These are phyloP conservation scores for Nannospalax galili DNA, from an alignment of 2,113 vertebrate species.

Conservation along the genomic window DNA sequence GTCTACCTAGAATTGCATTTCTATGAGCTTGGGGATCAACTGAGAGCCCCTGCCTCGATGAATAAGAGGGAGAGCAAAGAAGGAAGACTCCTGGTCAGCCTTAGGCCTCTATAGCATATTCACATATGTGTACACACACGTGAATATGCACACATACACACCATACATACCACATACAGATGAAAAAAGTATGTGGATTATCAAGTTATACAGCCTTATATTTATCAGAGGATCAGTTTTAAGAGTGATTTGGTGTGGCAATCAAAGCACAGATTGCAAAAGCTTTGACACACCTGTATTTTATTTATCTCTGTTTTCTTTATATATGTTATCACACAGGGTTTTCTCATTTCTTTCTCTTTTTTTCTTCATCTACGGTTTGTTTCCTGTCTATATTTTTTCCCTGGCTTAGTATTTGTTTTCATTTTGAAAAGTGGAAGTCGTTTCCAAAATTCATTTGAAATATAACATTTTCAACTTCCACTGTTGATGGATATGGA, in stretches of 20 bases:
- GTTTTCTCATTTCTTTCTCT: neutral
- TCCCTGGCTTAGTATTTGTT: conserved; percentile 58
- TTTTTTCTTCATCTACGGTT: conserved; percentile 7
- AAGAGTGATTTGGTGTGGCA: neutral
- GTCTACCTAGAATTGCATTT: neutral
- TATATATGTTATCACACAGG: neutral
- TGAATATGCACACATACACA: neutral
- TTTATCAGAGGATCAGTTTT: conserved; percentile 10
- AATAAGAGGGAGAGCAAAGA: neutral
- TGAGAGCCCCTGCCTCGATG: neutral
- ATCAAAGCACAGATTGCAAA: neutral
- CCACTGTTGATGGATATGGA: conserved; percentile 58
- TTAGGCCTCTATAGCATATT: neutral
- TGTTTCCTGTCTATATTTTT: conserved; percentile 33
- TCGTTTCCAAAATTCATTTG: conserved; percentile 71
- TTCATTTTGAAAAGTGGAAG: conserved; percentile 69
- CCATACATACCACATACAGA: neutral
- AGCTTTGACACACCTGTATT: neutral
- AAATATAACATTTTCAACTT: conserved; percentile 71
- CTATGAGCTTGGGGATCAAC: neutral
- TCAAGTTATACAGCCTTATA: conserved; percentile 43
- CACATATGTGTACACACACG: neutral
- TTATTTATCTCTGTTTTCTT: conserved; percentile 5
- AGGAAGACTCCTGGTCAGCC: neutral
- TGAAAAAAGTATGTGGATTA: conserved; percentile 14